phyloP scores from a whole-genome alignment of 2,888 invertebrate genomes.

The Helicoverpa assulta region DNA sequence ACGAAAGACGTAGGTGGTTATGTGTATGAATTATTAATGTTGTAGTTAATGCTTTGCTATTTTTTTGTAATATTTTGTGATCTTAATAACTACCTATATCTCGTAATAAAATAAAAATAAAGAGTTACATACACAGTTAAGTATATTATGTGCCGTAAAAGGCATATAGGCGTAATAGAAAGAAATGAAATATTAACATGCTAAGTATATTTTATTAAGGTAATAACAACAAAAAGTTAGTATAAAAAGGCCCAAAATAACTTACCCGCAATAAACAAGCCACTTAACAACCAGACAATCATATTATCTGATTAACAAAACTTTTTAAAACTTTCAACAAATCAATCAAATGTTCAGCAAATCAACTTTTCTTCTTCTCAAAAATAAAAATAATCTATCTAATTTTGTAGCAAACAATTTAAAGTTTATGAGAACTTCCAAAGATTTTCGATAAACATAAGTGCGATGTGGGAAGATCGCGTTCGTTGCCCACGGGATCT shows the following conservation, averaged over 20 bases:
- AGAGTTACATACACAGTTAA: no score
- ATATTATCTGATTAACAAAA: slow-evolving; percentile 25
- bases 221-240: no score
- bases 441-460: slow-evolving; percentile 24
- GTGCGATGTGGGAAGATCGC: slow-evolving; percentile 26
- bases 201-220: no score
- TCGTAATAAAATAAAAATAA: no score
- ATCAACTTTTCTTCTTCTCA: neutral
- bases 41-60: no score
- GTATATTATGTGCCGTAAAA: no score
- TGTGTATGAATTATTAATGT: no score
- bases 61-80: no score
- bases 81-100: no score
- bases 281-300: slow-evolving; percentile 55
- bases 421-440: slow-evolving; percentile 28
- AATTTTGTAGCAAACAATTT: neutral
- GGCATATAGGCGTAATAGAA: no score
- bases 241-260: slow-evolving; percentile 3
- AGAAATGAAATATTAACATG: no score
- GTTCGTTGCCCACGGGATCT: slow-evolving; percentile 60
- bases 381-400: neutral
- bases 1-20: no score
- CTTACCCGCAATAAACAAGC: slow-evolving; percentile 60
- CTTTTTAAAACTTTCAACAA: slow-evolving; percentile 14
- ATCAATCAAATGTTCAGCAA: neutral